These are phyloP conservation scores for Trachymyrmex cornetzi DNA, from an alignment of 1,140 invertebrate genomes.

Conservation along the genomic window DNA sequence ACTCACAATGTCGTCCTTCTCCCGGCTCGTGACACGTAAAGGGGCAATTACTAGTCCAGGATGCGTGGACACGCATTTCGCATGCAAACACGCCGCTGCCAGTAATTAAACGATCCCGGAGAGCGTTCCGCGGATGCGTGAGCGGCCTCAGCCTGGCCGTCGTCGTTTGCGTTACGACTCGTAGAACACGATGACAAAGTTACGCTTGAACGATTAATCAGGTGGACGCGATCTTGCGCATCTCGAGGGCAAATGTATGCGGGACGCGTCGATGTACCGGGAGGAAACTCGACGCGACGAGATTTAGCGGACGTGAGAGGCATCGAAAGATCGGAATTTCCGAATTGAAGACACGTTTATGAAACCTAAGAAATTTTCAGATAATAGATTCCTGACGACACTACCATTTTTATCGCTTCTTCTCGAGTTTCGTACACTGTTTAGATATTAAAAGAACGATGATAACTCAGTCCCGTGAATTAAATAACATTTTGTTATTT, in stretches of 20 bases:
- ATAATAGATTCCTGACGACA: not conserved
- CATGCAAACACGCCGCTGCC: conserved; percentile 62
- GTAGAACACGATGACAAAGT: conserved; percentile 67
- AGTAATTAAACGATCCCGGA: conserved; percentile 57
- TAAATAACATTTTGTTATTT: too few relatives aligned
- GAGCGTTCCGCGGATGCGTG: conserved; percentile 18
- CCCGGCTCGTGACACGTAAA: conserved; percentile 58
- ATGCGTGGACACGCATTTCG: conserved; percentile 60
- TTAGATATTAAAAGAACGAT: too few relatives aligned
- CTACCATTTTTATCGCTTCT: not conserved
- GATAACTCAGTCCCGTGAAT: too few relatives aligned
- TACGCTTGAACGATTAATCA: conserved; percentile 72
- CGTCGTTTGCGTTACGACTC: conserved; percentile 39
- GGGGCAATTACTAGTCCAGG: conserved; percentile 54
- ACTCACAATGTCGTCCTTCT: conserved; percentile 45
- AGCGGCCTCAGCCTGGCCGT: not conserved
- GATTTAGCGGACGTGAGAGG: conserved; percentile 26
- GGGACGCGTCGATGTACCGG: conserved; percentile 10
- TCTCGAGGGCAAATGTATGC: conserved; percentile 64
- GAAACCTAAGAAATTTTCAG: not conserved
- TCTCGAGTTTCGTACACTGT: not conserved
- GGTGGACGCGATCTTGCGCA: conserved; percentile 39
- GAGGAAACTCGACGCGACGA: not conserved
- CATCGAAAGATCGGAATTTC: not conserved
- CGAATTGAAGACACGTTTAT: not conserved